Conservation (phyloP, 2,113 vertebrate species). For the Bos javanicus region DNA sequence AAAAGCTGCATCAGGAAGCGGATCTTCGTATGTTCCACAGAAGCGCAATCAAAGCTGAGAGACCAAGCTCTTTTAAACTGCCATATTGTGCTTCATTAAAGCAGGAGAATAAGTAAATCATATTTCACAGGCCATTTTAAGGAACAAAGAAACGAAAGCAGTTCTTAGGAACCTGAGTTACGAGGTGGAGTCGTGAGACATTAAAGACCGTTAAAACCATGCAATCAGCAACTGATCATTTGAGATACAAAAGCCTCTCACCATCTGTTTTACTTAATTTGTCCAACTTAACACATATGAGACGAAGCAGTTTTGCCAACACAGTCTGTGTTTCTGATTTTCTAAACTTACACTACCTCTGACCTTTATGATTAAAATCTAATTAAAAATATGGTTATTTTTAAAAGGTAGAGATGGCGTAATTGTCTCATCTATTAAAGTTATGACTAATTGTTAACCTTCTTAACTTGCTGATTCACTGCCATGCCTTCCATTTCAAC, state of each 20-base stretch:
- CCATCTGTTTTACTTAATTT: constrained; percentile 55
- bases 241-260: constrained; percentile 41
- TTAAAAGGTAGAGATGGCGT: constrained; percentile 60
- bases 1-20: background rate
- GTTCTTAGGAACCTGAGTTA: background rate
- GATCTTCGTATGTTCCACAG: background rate
- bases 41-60: background rate
- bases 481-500: constrained; percentile 64
- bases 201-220: constrained; percentile 18
- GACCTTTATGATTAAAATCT: constrained; percentile 71
- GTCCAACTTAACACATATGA: constrained; percentile 44
- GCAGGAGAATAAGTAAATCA: background rate
- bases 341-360: constrained; percentile 64
- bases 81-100: background rate
- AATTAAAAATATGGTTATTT: constrained; percentile 66
- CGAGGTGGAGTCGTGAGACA: constrained; percentile 3
- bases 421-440: constrained; percentile 68
- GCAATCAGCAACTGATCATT: constrained; percentile 38
- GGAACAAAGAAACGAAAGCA: background rate
- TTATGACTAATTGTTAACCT: constrained; percentile 72
- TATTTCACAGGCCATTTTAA: background rate
- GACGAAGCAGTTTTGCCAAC: constrained; percentile 43
- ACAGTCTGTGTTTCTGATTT: constrained; percentile 59
- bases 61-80: background rate
- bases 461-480: constrained; percentile 63